Evolutionary conservation across 2,797 vertebrate species (phyloP), one percentile per base, ranked within the genome.

Genomic region (Zenarchopterus dispar): DNA sequence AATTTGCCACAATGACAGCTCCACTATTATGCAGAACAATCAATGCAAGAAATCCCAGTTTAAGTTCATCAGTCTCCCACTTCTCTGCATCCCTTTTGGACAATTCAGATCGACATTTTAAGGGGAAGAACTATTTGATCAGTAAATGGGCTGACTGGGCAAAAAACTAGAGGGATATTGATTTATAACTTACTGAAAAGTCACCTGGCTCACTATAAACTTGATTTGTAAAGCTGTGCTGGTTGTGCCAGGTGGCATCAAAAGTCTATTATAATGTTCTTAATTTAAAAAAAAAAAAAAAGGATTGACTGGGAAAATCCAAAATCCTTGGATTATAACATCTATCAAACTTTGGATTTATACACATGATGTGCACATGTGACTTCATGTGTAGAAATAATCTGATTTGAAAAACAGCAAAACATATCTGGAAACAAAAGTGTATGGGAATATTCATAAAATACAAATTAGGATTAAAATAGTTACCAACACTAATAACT

Each of bases 51-150:
- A 65, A 84, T 78, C 64, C 33, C 72, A 4, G 41, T 43, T 84
- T 8, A 28, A 6, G 70, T 52, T 42, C 67, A 90, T 89, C 81
- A 74, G 70, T 88, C 63, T 17, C 41, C 56, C 53, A 43, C 47
- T 62, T 64, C 77, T 56, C 46, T 4, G 16, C 48, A 22, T 60
- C 56, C 22, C 22, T 3, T 23, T 65, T 68, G 61, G 52, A 60
- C 69, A 75, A 80, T 86, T 68, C 56, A 45, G 64, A 56, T 8
- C 57, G 28, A 69, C 73, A 71, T 73, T 73, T 68, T 65, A 56
- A 71, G 60, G 65, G 73, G 61, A 70, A 44, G 55, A 73, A 63
- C 68, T 66, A 50, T 56, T 16, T 73, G 78, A 76, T 56, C 67
- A 60, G 57, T 47, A 65, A 62, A 81, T 64, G 39, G 64, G 79